Conservation (phyloP, 2,113 vertebrate species). For the Odobenus rosmarus region DNA sequence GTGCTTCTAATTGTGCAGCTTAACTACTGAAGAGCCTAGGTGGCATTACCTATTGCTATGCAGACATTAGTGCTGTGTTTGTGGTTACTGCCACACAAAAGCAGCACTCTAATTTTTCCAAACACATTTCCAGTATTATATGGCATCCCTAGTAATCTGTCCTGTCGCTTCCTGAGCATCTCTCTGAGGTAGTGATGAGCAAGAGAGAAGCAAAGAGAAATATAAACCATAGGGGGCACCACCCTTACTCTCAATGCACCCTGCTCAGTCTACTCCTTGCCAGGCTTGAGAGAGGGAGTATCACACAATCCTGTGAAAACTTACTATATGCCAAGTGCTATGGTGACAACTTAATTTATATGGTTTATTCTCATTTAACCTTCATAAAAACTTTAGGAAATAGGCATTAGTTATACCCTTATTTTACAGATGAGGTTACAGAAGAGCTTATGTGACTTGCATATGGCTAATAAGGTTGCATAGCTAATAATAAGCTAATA, state of each 20-base stretch:
- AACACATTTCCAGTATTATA: background rate
- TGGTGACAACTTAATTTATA: constrained; percentile 4
- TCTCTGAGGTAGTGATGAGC: background rate
- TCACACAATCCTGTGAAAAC: background rate
- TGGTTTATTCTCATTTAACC: constrained; percentile 29
- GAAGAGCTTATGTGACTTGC: constrained; percentile 3
- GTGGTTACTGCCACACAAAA: background rate
- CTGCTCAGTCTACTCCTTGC: background rate
- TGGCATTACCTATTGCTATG: constrained; percentile 19
- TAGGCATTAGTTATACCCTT: background rate
- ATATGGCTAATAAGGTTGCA: constrained; percentile 27
- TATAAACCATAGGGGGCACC: background rate
- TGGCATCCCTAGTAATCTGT: background rate
- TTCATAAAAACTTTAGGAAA: constrained; percentile 27
- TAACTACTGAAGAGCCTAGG: background rate
- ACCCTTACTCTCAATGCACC: background rate
- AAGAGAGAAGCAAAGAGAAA: constrained; percentile 52
- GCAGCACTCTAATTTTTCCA: background rate
- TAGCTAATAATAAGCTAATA: constrained; percentile 35
- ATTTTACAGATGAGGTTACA: constrained; percentile 21
- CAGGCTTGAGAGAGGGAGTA: background rate
- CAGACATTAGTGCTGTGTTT: background rate
- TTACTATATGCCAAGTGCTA: background rate
- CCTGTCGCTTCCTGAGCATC: background rate
- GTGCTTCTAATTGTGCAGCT: constrained; percentile 45